Evolutionary conservation across 53 echinoderm and acorn worm species (phyloP), one percentile per base, ranked within the genome.

Genomic region (Pentamera pediparva): DNA sequence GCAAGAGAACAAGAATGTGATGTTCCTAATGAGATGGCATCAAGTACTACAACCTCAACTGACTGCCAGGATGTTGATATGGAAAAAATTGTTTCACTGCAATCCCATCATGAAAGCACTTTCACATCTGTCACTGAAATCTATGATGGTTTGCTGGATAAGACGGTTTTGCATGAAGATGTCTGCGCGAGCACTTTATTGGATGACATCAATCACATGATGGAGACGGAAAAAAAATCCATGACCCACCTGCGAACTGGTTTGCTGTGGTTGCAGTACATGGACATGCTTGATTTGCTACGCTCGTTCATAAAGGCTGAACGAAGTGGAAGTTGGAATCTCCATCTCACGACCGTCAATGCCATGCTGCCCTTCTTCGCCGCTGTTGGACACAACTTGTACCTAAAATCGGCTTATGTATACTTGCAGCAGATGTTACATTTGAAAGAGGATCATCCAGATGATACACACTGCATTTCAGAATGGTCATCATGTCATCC

Each of bases 281-380:
- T 81, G 72, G 59, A 81, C 34, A 75, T 81, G 82, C 31, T 75
- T n/a, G 74, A 61, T 30, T 59, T 81, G 24, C 24, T 75, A 20
- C 35, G 51, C 19, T 22, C 5, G 15, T 81, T 81, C 48, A 60
- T 81, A 31, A 60, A 43, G 26, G 74, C 61, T 26, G 81, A 74
- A 74, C 61, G 62, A 20, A 74, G 61, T 45, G 81, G 74, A 10
- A 74, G 61, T 20, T 81, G 81, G 74, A 34, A 81, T 32, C 74
- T 74, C 24, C 73, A 74, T 61, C 52, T 81, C 7, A 35, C 52
- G 21, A 35, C 69, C 35, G 21, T 79, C 15, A 31, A 52, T 18
- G 79, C 67, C 6, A 79, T 69, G 69, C 34, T 79, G 10, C 69
- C 69, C 8, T 79, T 50, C 34, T 52, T 69, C 6, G 69, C 79